phyloP scores from a whole-genome alignment of 2,797 vertebrate genomes.

The Prionace glauca region DNA sequence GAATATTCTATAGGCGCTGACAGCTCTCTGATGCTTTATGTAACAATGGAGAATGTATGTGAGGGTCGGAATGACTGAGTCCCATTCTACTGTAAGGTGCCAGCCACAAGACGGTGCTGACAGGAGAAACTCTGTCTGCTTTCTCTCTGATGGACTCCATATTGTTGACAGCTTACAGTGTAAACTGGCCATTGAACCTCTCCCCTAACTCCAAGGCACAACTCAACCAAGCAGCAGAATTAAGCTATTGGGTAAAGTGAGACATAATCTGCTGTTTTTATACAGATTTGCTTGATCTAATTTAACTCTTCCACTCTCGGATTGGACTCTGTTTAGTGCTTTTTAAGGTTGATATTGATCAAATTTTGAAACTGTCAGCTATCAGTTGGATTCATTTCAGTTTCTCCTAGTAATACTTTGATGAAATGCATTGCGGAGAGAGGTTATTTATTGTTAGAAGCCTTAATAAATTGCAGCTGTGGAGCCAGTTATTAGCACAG shows the following conservation, averaged over 20 bases:
- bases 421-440: neutral
- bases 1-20: too few species aligned
- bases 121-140: neutral
- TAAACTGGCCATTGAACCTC: neutral
- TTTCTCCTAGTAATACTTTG: slow-evolving; percentile 11
- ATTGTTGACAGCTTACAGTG: neutral
- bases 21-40: neutral
- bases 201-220: neutral
- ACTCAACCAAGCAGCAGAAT: neutral
- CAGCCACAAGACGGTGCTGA: neutral
- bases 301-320: neutral
- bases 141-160: neutral
- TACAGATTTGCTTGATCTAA: neutral
- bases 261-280: neutral
- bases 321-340: neutral
- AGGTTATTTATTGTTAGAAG: neutral
- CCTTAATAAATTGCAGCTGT: slow-evolving; percentile 30
- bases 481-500: neutral
- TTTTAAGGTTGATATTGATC: neutral
- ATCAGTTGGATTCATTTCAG: neutral
- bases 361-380: neutral
- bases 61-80: neutral
- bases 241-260: neutral
- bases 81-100: neutral
- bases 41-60: neutral